These are phyloP conservation scores for Malthinus seriepunctatus DNA, from an alignment of 2,888 invertebrate species.

Conservation along the genomic window DNA sequence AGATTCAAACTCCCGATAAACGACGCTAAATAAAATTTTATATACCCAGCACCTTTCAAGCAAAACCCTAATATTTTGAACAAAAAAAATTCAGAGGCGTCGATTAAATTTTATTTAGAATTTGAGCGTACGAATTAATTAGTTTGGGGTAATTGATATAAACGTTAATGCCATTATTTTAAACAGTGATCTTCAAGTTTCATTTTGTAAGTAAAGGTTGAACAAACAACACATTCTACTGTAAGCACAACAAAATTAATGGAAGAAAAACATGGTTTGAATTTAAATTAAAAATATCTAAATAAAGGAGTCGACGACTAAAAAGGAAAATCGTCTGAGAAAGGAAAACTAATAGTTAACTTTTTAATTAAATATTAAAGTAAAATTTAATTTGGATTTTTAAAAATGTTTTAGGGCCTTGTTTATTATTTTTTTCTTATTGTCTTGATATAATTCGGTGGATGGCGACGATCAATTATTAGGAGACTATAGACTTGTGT, in stretches of 20 bases:
- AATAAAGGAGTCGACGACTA: too few species aligned
- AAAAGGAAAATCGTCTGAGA: background rate
- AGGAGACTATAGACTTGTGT: slow-evolving; percentile 33
- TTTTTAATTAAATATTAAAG: slow-evolving; percentile 4
- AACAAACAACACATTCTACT: too few species aligned
- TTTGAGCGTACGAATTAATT: too few species aligned
- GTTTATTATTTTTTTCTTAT: slow-evolving; percentile 30
- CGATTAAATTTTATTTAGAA: background rate
- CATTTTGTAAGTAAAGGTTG: too few species aligned
- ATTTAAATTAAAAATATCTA: too few species aligned
- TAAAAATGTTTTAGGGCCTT: slow-evolving; percentile 29
- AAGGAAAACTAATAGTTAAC: background rate
- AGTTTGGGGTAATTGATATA: too few species aligned
- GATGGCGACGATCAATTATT: slow-evolving; percentile 34
- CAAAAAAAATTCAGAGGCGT: background rate
- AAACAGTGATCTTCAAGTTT: too few species aligned
- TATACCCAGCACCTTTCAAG: background rate
- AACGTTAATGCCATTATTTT: too few species aligned
- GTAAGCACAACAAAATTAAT: too few species aligned
- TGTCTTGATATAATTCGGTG: slow-evolving; percentile 33
- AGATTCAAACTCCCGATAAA: slow-evolving; percentile 23
- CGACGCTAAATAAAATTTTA: slow-evolving; percentile 23
- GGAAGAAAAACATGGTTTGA: too few species aligned
- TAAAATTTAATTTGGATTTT: slow-evolving; percentile 13
- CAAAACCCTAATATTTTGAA: background rate